Evolutionary conservation across 2,797 vertebrate species (phyloP).

Genomic region (Ataeniobius toweri): DNA sequence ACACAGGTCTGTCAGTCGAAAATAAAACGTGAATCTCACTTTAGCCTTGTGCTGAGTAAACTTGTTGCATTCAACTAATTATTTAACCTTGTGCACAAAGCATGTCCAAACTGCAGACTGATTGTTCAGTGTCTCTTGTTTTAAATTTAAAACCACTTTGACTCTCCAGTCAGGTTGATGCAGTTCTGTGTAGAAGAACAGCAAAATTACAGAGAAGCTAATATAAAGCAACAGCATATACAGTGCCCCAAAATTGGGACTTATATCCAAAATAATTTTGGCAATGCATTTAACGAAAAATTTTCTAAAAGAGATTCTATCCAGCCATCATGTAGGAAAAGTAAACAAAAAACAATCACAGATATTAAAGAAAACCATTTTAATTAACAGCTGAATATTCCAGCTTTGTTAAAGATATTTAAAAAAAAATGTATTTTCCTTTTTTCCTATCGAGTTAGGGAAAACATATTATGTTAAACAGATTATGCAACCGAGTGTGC

Average conservation of each 20-base stretch:
- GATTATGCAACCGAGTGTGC: background rate
- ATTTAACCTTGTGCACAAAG: background rate
- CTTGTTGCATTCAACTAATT: too few species aligned
- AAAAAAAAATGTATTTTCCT: background rate
- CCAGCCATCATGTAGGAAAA: background rate
- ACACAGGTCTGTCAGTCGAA: too few species aligned
- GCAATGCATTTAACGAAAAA: background rate
- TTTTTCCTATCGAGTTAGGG: background rate
- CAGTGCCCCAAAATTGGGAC: background rate
- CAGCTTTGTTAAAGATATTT: background rate
- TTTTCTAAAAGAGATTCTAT: background rate
- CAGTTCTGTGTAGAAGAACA: too few species aligned
- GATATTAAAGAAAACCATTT: too few species aligned
- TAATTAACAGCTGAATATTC: background rate
- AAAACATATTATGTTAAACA: background rate
- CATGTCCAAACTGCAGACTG: background rate
- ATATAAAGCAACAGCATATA: background rate
- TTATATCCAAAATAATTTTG: background rate
- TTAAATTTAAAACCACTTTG: background rate
- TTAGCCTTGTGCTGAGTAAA: background rate
- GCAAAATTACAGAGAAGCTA: too few species aligned
- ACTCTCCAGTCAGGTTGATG: background rate
- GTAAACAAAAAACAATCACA: too few species aligned
- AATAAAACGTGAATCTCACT: background rate
- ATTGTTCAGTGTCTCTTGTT: background rate